Evolutionary conservation across 2,113 vertebrate species (phyloP), one percentile per base, ranked within the genome.

Genomic region (Xyliphius kryptos): DNA sequence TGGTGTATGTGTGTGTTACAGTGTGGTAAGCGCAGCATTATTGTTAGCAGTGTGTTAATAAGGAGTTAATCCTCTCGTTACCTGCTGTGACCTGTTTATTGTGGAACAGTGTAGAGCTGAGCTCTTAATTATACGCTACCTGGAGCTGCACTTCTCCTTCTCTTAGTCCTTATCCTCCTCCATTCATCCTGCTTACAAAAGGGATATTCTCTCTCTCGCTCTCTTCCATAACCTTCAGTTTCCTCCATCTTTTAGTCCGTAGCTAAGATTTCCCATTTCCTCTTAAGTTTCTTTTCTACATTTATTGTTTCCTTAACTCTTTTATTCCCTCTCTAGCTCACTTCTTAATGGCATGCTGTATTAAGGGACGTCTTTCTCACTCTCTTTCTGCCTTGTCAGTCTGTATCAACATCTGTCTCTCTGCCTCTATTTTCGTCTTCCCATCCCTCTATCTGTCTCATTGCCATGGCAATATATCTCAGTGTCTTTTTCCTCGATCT

Each of bases 71-170:
- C 55, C 38, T 56, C 38, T 56, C 55, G 7, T 56, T 56, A 43
- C 55, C 37, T 56, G 55, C 38, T 56, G 55, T 56, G 55, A 43
- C 55, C 55, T 56, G 55, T 56, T 56, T 20, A 43, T 41, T 56
- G 17, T 43, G 17, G 38, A 43, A 56, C 38, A 43, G 55, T 1
- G 8, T 21, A n/a, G 55, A 20, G 17, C 38, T 56, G 12, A 56
- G 55, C 38, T 41, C 17, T 41, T 56, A 56, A 56, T 56, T 56
- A 56, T 19, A 56, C 17, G 13, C 17, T 56, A 56, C 55, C 55
- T 56, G 13, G 38, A 56, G 55, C 38, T 56, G 55, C 55, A 56
- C 36, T 13, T 56, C 54, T 56, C 36, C 36, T 26, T 52, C 26
- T 52, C 21, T 52, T 14, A 20, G 26, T 22, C 17, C 53, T 56